Evolutionary conservation across 1,140 invertebrate genomes (phyloP).

Genomic region (Drosophila kanapiae): DNA sequence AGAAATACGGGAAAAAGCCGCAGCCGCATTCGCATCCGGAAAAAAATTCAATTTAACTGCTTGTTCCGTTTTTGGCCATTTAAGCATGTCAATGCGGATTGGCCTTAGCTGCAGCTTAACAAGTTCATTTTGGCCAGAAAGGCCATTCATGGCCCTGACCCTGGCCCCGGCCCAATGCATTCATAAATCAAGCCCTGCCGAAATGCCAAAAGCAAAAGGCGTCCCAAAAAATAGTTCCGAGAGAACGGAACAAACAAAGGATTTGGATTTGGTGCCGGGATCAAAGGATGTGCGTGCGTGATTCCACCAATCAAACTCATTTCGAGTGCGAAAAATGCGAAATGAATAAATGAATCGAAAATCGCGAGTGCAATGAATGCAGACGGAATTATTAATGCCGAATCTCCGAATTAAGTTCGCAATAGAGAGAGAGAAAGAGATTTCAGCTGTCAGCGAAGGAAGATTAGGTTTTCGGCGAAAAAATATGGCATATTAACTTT

Average conservation of each 20-base stretch:
- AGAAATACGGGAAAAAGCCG: conserved; percentile 41
- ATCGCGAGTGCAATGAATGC: conserved; percentile 1
- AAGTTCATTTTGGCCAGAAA: conserved; percentile 62
- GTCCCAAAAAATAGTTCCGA: conserved; percentile 46
- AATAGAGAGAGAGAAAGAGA: not conserved
- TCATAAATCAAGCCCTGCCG: conserved; percentile 68
- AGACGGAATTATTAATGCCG: conserved; percentile 17
- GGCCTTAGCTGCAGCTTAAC: conserved; percentile 62
- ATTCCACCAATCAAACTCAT: conserved; percentile 35
- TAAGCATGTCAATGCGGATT: conserved; percentile 50
- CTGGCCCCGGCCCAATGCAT: conserved; percentile 5
- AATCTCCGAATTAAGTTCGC: conserved; percentile 3
- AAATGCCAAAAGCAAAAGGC: conserved; percentile 22
- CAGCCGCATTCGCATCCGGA: not conserved
- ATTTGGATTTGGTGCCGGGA: conserved; percentile 1
- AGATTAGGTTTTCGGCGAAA: conserved; percentile 25
- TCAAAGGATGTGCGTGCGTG: conserved; percentile 36
- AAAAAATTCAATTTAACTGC: conserved; percentile 73
- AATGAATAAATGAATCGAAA: not conserved
- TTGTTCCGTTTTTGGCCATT: conserved; percentile 71
- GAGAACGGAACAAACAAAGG: not conserved
- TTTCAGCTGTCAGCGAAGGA: conserved; percentile 9
- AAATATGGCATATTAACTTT: conserved; percentile 1
- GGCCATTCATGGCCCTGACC: not conserved
- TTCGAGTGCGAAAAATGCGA: conserved; percentile 10